Evolutionary conservation across 2,797 vertebrate genomes (phyloP), one percentile per base, ranked within the genome.

Genomic region (Pseudomugil gertrudae): DNA sequence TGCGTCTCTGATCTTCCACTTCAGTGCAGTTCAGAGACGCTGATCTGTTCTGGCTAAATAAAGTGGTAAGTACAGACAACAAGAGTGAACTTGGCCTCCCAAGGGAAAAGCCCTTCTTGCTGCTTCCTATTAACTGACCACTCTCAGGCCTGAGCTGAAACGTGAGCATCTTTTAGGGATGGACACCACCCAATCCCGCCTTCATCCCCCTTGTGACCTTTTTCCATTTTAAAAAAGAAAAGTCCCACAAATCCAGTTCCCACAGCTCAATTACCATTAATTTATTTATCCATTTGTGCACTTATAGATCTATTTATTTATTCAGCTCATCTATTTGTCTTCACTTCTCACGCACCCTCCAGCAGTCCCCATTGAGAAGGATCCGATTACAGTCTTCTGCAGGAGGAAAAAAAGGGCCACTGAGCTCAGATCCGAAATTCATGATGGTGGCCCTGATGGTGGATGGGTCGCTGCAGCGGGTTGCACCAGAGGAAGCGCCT

Each of bases 171-270:
- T 78, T 84, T 80, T 60, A 72, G 80, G 82, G 80, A 84, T 72
- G 56, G 52, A 84, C 91, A 71, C 87, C 90, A 69, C 90, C 87
- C 86, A 80, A 81, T 79, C 65, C 83, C 8, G 54, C 79, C 72
- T 62, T 68, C 80, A 80, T 66, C 81, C 87, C 85, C 81, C 76
- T 40, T 72, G 83, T 90, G 88, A 90, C 81, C 85, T 47, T 61
- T n/a, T 33, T 78, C 63, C 66, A 74, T 62, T 50, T 69, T 72
- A 74, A 61, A 76, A 51, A 45, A 15, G 40, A 78, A 87, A 84
- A 85, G 66, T 74, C 89, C 88, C 68, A 50, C 74, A 87, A 91
- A 80, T 88, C 86, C 78, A 86, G 90, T 94, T 94, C 92, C 93
- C 93, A 93, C 83, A 69, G 14, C 71, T 70, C 77, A 71, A 80